phyloP scores from a whole-genome alignment of 2,888 invertebrate species.

The Macrophya annulata region DNA sequence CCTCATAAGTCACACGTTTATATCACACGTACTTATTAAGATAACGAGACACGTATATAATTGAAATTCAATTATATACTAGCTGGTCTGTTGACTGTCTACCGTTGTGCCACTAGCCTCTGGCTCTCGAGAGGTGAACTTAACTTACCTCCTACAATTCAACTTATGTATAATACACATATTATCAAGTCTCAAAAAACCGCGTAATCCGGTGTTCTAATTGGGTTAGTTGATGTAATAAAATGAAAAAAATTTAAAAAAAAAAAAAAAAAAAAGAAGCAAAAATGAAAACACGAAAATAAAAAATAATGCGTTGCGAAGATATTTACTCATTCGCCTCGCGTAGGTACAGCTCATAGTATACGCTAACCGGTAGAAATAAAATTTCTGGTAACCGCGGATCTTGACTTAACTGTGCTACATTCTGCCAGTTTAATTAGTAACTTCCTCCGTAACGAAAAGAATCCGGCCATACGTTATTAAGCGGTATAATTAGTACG shows the following conservation, averaged over 20 bases:
- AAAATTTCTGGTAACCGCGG: conserved; percentile 54
- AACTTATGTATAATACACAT: not conserved
- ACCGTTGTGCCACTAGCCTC: conserved; percentile 39
- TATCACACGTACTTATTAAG: conserved; percentile 48
- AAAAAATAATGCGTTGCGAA: not conserved
- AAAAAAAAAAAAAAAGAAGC: conserved; percentile 1
- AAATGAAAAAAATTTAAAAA: conserved; percentile 8
- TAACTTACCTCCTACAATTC: conserved; percentile 13
- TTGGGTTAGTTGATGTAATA: conserved; percentile 60
- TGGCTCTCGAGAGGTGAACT: conserved; percentile 29
- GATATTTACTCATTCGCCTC: conserved; percentile 64
- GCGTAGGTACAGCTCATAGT: conserved; percentile 63
- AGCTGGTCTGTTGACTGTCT: conserved; percentile 45
- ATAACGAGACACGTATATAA: conserved; percentile 53
- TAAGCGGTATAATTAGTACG: conserved; percentile 56
- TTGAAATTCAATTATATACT: conserved; percentile 46
- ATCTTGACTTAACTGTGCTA: conserved; percentile 54
- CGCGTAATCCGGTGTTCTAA: conserved; percentile 18
- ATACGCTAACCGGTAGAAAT: conserved; percentile 46
- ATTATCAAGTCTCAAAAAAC: conserved; percentile 15
- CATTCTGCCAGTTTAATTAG: conserved; percentile 55
- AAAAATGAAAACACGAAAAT: not conserved
- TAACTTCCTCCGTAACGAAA: conserved; percentile 55
- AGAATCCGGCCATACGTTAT: conserved; percentile 57
- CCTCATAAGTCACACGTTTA: conserved; percentile 47